Evolutionary conservation across 2,888 invertebrate genomes (phyloP).

Genomic region (Linnaemya tessellans): DNA sequence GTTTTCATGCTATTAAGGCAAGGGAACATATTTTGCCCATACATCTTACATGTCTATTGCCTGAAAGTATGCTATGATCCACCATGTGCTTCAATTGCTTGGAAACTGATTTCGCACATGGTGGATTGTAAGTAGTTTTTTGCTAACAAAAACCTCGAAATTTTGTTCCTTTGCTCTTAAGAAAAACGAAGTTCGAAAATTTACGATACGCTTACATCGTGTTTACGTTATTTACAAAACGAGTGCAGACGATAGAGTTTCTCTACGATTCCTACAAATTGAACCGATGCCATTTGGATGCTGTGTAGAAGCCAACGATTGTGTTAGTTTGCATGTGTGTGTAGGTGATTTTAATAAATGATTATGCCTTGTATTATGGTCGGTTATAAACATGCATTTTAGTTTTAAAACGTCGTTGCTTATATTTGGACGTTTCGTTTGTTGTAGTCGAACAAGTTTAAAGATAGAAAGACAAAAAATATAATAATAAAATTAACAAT

Average conservation of each 20-base stretch:
- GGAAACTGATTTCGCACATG: conserved; percentile 75
- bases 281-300: conserved; percentile 65
- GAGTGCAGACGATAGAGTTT: conserved; percentile 56
- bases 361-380: conserved; percentile 67
- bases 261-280: conserved; percentile 48
- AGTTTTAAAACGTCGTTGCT: conserved; percentile 79
- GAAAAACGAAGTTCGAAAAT: conserved; percentile 28
- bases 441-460: conserved; percentile 36
- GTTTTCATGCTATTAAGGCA: conserved; percentile 45
- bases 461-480: neutral
- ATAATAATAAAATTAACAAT: neutral
- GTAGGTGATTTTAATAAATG: conserved; percentile 58
- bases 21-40: conserved; percentile 57
- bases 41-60: conserved; percentile 28
- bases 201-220: conserved; percentile 51
- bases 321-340: conserved; percentile 25
- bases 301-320: conserved; percentile 8
- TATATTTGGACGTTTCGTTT: conserved; percentile 76
- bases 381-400: conserved; percentile 72
- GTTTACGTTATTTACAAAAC: conserved; percentile 56
- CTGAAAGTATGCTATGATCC: conserved; percentile 74
- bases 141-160: neutral
- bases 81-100: conserved; percentile 77
- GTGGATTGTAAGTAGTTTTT: conserved; percentile 76
- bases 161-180: neutral